Evolutionary conservation across 2,797 vertebrate species (phyloP).

Genomic region (Danio choprae): DNA sequence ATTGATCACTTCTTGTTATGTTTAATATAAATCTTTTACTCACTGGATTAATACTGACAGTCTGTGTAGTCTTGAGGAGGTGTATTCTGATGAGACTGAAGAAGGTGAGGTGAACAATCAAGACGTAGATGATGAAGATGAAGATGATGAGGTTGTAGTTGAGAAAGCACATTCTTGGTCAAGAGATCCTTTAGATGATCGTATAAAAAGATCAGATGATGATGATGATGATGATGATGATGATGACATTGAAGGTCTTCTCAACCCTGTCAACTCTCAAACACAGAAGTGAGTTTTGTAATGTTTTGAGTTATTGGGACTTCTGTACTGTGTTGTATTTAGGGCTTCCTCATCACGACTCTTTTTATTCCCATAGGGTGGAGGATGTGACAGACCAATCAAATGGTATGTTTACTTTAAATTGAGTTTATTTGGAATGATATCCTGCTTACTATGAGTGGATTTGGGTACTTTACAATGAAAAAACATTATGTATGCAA

Average conservation of each 20-base stretch:
- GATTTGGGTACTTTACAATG: too few species aligned
- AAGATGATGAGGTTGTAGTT: constrained; percentile 52
- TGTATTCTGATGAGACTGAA: constrained; percentile 44
- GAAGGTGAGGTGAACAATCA: constrained; percentile 46
- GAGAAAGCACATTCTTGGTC: constrained; percentile 52
- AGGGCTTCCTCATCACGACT: neutral
- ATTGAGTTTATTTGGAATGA: too few species aligned
- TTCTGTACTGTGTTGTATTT: neutral
- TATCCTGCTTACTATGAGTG: too few species aligned
- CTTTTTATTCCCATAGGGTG: constrained; percentile 51
- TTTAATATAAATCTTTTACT: neutral
- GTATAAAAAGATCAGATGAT: constrained; percentile 35
- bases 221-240: constrained; percentile 64
- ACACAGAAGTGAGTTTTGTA: constrained; percentile 63
- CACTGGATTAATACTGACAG: neutral
- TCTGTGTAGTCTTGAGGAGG: constrained; percentile 29
- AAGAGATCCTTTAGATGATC: constrained; percentile 43
- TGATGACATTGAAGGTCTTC: constrained; percentile 73
- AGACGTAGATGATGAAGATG: constrained; percentile 51
- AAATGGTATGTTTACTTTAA: constrained; percentile 62
- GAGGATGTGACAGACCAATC: constrained; percentile 49
- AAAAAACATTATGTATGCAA: too few species aligned
- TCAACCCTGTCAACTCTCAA: constrained; percentile 67
- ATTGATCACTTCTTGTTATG: neutral
- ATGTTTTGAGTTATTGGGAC: neutral